These are phyloP conservation scores for Channallabes apus DNA, from an alignment of 2,797 vertebrate genomes.

Conservation along the genomic window DNA sequence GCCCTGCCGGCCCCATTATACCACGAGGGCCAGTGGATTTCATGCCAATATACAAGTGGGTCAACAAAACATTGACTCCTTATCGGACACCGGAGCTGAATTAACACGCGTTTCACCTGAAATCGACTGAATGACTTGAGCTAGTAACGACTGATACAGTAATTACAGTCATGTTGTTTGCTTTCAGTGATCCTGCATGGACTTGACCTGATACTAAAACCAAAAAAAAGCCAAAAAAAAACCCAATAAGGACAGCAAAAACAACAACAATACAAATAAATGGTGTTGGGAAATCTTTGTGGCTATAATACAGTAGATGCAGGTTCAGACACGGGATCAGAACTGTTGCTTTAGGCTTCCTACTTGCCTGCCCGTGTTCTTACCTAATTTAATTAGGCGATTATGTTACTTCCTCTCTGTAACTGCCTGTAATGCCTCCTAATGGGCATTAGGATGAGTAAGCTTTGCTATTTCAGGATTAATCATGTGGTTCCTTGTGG, in stretches of 20 bases:
- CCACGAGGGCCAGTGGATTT: background rate
- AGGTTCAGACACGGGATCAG: background rate
- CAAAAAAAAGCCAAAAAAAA: too few species aligned
- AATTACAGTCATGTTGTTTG: background rate
- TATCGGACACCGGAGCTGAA: slow-evolving; percentile 14
- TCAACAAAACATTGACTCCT: slow-evolving; percentile 13
- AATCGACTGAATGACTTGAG: background rate
- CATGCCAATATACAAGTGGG: slow-evolving; percentile 19
- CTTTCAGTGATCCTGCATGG: background rate
- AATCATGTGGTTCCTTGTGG: slow-evolving; percentile 14
- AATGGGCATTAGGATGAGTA: slow-evolving; percentile 26
- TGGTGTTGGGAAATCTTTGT: background rate
- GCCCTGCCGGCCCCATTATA: background rate
- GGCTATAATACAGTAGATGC: background rate
- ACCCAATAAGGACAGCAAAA: background rate
- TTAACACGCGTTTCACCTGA: slow-evolving; percentile 1
- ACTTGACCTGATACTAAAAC: too few species aligned
- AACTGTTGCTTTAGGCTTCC: slow-evolving; percentile 12
- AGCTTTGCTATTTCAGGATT: slow-evolving; percentile 28
- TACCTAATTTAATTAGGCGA: slow-evolving; percentile 28
- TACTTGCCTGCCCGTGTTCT: slow-evolving; percentile 10
- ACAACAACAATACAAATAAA: background rate
- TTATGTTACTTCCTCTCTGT: slow-evolving; percentile 34
- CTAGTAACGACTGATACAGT: background rate
- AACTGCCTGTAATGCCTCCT: slow-evolving; percentile 26